Percentiles rank a stretch among this genome's conserved stretches.
phyloP scores from a whole-genome alignment of 2,888 invertebrate genomes.

The Masnerella sp. region DNA sequence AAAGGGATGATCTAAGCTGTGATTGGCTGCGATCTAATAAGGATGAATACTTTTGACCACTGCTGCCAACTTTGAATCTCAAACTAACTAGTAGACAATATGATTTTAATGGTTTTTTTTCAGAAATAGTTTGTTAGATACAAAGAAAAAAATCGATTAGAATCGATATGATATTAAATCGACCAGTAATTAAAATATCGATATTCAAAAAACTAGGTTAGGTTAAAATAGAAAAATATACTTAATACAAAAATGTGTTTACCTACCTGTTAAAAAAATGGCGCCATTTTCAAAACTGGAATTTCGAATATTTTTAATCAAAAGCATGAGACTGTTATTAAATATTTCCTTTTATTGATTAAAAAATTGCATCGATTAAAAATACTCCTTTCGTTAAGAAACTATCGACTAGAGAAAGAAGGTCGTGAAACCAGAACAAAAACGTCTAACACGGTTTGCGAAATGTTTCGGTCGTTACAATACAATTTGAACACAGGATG shows the following conservation, averaged over 20 bases:
- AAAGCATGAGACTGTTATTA: slow-evolving; percentile 33
- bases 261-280: slow-evolving; percentile 24
- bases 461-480: slow-evolving; percentile 30
- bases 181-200: neutral
- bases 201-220: too few species aligned
- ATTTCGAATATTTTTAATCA: neutral
- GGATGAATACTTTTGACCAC: too few species aligned
- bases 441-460: too few species aligned
- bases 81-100: too few species aligned
- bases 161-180: neutral
- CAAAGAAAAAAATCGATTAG: neutral
- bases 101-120: too few species aligned
- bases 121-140: neutral
- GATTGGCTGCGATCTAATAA: too few species aligned
- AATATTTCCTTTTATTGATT: slow-evolving; percentile 58
- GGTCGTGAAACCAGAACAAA: neutral
- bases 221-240: neutral
- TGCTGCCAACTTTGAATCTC: too few species aligned
- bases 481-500: slow-evolving; percentile 44
- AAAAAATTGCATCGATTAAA: slow-evolving; percentile 56
- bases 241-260: neutral
- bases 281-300: neutral
- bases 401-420: slow-evolving; percentile 42
- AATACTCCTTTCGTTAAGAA: slow-evolving; percentile 52
- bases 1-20: too few species aligned